These are phyloP conservation scores for Gavia stellata DNA, from an alignment of 2,113 vertebrate species.

Conservation along the genomic window DNA sequence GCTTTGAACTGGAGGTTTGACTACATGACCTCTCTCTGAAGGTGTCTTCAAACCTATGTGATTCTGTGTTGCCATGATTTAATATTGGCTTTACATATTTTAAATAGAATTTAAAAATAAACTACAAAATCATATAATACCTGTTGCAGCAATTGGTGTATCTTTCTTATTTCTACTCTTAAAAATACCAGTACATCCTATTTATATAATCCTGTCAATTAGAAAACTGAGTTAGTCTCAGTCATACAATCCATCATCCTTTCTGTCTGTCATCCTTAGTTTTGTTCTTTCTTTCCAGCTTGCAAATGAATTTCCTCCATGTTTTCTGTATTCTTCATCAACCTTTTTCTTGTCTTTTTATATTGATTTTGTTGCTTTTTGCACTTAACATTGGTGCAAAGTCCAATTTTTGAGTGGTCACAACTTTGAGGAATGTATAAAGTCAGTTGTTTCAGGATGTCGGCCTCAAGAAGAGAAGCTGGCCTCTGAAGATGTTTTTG, in stretches of 20 bases:
- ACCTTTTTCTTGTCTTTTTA: background rate
- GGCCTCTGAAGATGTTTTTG: background rate
- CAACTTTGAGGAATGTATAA: background rate
- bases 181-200: background rate
- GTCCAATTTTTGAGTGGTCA: background rate
- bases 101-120: background rate
- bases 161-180: background rate
- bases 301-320: background rate
- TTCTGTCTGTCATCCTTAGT: background rate
- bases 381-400: background rate
- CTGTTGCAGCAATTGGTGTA: background rate
- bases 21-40: background rate
- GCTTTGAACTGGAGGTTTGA: background rate
- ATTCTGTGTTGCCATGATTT: background rate
- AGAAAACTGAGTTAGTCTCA: background rate
- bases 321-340: background rate
- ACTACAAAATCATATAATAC: background rate
- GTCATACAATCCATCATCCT: background rate
- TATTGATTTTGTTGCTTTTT: background rate
- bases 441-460: background rate
- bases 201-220: background rate
- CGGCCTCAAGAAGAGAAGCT: background rate
- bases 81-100: background rate
- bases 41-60: fast-evolving
- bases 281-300: background rate